A percentile compares a stretch with the other conserved stretches of the same genome.
Evolutionary conservation across 1,140 invertebrate species (phyloP).

Genomic region (Drosophila miranda): DNA sequence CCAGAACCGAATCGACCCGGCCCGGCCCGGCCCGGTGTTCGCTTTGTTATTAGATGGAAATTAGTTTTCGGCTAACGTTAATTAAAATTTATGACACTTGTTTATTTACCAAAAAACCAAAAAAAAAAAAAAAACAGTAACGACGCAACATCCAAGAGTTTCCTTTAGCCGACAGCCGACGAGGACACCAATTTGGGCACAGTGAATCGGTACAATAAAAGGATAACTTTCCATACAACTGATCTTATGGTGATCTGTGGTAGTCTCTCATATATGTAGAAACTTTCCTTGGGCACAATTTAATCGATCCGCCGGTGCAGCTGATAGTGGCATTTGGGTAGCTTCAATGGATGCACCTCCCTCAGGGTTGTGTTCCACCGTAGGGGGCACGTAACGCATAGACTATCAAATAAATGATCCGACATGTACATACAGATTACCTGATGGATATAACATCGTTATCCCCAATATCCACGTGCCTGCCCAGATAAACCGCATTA

Average conservation of each 20-base stretch:
- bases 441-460: constrained; percentile 8
- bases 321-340: too few species aligned
- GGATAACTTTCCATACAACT: too few species aligned
- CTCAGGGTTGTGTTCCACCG: too few species aligned
- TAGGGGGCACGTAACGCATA: too few species aligned
- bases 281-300: too few species aligned
- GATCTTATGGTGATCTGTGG: too few species aligned
- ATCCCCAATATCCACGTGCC: not conserved
- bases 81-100: constrained; percentile 82
- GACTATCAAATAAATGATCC: not conserved
- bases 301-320: too few species aligned
- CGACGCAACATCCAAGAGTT: constrained; percentile 21
- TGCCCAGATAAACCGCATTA: constrained; percentile 6
- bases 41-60: constrained; percentile 83
- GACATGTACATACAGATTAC: constrained; percentile 5
- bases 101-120: constrained; percentile 58
- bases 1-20: not conserved
- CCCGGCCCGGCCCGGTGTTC: constrained; percentile 39
- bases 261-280: too few species aligned
- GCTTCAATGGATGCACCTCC: too few species aligned
- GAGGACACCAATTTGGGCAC: constrained; percentile 1
- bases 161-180: not conserved
- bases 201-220: constrained; percentile 9
- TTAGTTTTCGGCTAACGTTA: constrained; percentile 86
- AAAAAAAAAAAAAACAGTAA: constrained; percentile 54